Conservation (phyloP, 2,797 vertebrate genomes). For the Gallinago stenura region DNA sequence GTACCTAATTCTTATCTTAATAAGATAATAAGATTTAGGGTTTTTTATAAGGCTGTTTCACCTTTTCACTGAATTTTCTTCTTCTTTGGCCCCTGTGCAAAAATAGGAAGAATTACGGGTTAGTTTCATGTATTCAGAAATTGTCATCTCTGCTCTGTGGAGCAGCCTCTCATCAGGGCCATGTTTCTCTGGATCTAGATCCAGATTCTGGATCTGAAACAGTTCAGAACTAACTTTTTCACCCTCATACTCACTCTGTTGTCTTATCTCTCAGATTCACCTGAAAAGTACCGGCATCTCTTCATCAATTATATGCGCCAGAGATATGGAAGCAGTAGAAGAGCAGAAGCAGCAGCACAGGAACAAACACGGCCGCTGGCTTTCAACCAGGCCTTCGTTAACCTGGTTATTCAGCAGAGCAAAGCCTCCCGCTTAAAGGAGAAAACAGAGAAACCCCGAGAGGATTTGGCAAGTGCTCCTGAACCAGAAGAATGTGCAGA, state of each 20-base stretch:
- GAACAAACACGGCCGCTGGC: not conserved
- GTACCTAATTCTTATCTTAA: not conserved
- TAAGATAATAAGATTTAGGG: not conserved
- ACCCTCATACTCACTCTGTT: not conserved
- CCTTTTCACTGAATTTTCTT: not conserved
- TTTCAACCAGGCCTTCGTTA: conserved; percentile 82
- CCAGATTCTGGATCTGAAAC: not conserved
- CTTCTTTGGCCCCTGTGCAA: not conserved
- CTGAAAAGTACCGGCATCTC: conserved; percentile 74
- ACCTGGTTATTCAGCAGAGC: conserved; percentile 71
- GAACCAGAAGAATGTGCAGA: conserved; percentile 73
- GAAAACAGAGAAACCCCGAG: conserved; percentile 4
- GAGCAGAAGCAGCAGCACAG: not conserved
- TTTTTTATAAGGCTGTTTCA: not conserved
- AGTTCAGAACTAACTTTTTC: not conserved
- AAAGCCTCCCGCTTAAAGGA: conserved; percentile 57
- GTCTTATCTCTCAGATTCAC: conserved; percentile 76
- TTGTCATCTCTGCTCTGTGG: not conserved
- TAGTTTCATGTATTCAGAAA: not conserved
- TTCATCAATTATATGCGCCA: conserved; percentile 60
- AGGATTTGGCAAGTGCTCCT: conserved; percentile 19
- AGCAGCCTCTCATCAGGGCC: not conserved
- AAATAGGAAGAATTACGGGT: not conserved
- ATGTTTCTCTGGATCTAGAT: not conserved
- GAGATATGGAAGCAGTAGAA: conserved; percentile 66